Base-by-base conservation (phyloP, 92 coral and sea anemone genomes). In the Actinostola sp. region DNA sequence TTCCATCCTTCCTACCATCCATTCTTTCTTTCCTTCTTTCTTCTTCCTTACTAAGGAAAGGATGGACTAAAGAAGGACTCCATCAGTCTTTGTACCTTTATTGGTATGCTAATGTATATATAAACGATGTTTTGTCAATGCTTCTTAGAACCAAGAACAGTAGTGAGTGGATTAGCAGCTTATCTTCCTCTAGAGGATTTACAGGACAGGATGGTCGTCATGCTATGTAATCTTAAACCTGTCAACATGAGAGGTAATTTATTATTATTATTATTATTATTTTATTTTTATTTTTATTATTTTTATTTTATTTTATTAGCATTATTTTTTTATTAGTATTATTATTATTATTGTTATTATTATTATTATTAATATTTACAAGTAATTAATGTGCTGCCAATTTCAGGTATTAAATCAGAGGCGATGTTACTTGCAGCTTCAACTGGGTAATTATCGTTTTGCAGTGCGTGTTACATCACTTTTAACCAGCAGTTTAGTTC, bases 361-460 rank as follows among this genome's bases (percentile, higher is more conserved):
- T 14, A 21, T 41, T 16, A 32, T 67, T 3, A 15, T 55, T 31
- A 75, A 19, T 11, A 31, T 56, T 29, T 39, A 20, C n/a, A n/a
- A n/a, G n/a, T n/a, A n/a, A n/a, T n/a, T n/a, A n/a, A n/a, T n/a
- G n/a, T n/a, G n/a, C n/a, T n/a, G n/a, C n/a, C n/a, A 21, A 8
- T 56, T 6, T 32, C 35, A 92, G 98, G 98, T 54, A 82, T 93
- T 79, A 90, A 81, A 72, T 93, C 98, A 55, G 91, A 87, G 50
- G 98, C 98, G 15, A 93, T 93, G 98, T 76, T 93, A 32, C 78
- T 93, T 54, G 92, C 93, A 14, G 96, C 98, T n/a, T 83, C 96
- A 3, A 93, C 88, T 14, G 89, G 86, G 97, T 92, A 86, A 76
- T 89, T 74, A n/a, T n/a, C n/a, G n/a, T n/a, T n/a, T n/a, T n/a